phyloP scores from a whole-genome alignment of 2,888 invertebrate species.

The Acheta domesticus region DNA sequence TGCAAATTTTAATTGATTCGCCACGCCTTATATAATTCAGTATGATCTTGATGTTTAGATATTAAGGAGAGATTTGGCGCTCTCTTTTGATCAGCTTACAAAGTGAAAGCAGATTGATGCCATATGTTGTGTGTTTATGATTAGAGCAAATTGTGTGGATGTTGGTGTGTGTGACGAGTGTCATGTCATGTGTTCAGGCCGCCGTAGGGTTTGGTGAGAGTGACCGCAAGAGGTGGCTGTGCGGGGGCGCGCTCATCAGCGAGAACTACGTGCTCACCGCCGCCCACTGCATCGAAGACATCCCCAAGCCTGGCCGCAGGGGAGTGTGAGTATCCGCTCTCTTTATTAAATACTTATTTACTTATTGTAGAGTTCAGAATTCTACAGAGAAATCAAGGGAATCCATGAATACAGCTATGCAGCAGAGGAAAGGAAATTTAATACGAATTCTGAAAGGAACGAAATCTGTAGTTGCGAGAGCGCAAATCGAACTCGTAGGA shows the following conservation, averaged over 20 bases:
- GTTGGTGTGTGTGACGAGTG: too few relatives aligned
- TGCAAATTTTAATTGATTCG: too few relatives aligned
- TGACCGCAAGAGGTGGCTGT: not conserved
- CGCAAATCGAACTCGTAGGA: too few relatives aligned
- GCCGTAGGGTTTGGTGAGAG: not conserved
- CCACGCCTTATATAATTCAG: too few relatives aligned
- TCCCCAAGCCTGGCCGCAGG: not conserved
- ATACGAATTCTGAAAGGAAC: too few relatives aligned
- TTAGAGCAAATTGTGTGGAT: too few relatives aligned
- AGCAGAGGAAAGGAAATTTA: not conserved
- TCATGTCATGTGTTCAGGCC: not conserved
- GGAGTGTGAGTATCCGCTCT: not conserved
- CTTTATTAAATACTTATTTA: not conserved
- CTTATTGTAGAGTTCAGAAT: not conserved
- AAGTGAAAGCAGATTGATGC: too few relatives aligned
- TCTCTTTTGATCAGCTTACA: too few relatives aligned
- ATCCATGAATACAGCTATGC: not conserved
- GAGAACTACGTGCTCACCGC: not conserved
- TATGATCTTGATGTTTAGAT: too few relatives aligned
- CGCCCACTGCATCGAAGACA: not conserved
- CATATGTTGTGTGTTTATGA: too few relatives aligned
- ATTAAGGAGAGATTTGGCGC: too few relatives aligned
- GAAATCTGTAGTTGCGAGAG: accelerated
- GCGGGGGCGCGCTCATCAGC: not conserved
- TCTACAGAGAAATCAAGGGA: not conserved